Conservation (phyloP, 2,888 invertebrate genomes). For the Leptothorax acervorum region DNA sequence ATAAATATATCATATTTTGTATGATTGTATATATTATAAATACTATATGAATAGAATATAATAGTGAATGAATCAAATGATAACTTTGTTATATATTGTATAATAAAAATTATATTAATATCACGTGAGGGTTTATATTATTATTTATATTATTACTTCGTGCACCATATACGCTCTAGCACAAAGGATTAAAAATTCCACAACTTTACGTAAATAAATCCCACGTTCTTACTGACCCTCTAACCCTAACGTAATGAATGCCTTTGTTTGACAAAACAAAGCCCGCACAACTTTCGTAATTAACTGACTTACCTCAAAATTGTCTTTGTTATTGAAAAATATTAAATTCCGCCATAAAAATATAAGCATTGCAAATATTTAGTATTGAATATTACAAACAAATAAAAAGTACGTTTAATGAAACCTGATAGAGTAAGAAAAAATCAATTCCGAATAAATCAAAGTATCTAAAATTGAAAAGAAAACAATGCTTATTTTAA, state of each 20-base stretch:
- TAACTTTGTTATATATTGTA: neutral
- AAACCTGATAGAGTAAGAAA: too few species aligned
- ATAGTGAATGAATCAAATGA: neutral
- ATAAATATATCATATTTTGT: neutral
- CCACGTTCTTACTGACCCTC: slow-evolving; percentile 72
- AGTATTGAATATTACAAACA: too few species aligned
- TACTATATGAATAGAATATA: neutral
- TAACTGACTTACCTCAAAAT: slow-evolving; percentile 70
- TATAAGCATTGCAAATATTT: slow-evolving; percentile 9
- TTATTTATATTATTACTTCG: neutral
- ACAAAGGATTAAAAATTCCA: slow-evolving; percentile 66
- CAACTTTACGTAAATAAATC: slow-evolving; percentile 71
- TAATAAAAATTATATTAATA: slow-evolving; percentile 13
- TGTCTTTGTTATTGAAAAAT: slow-evolving; percentile 66
- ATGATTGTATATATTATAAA: neutral
- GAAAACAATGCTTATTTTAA: too few species aligned
- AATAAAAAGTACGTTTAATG: too few species aligned
- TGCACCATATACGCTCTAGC: neutral
- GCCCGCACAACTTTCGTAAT: slow-evolving; percentile 57
- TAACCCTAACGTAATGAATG: slow-evolving; percentile 68
- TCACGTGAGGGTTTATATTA: neutral
- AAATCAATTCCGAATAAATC: too few species aligned
- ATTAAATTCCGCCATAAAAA: slow-evolving; percentile 67
- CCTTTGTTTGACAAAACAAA: slow-evolving; percentile 75
- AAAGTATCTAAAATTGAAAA: too few species aligned